phyloP scores from a whole-genome alignment of 2,113 vertebrate species.

The Entomyzon cyanotis region DNA sequence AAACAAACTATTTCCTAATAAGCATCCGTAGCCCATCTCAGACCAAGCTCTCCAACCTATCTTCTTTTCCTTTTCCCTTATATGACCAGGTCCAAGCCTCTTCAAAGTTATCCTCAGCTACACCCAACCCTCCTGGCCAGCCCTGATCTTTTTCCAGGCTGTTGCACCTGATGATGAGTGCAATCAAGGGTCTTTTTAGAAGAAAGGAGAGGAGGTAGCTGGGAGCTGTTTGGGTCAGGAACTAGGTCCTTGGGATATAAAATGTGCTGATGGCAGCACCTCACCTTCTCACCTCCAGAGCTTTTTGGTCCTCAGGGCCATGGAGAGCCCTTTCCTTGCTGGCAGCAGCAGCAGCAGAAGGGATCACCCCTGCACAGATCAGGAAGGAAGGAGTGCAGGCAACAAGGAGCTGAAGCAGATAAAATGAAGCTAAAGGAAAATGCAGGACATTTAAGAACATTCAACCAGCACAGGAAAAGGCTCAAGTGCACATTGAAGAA shows the following conservation, averaged over 20 bases:
- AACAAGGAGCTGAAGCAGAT: not conserved
- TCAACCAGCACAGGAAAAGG: not conserved
- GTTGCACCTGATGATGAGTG: not conserved
- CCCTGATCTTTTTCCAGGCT: not conserved
- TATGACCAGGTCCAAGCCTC: not conserved
- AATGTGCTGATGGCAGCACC: not conserved
- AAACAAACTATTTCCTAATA: not conserved
- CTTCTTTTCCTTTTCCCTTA: not conserved
- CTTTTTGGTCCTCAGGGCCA: not conserved
- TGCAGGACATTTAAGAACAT: not conserved
- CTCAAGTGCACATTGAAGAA: not conserved
- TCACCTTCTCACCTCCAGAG: not conserved
- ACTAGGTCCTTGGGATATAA: not conserved
- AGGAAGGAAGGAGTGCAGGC: not conserved
- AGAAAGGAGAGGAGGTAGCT: not conserved
- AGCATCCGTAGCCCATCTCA: fast-evolving
- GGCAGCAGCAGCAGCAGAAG: not conserved
- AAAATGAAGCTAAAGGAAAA: not conserved
- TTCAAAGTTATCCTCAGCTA: not conserved
- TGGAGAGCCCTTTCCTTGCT: not conserved
- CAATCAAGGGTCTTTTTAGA: not conserved
- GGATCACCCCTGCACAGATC: not conserved
- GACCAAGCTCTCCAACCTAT: not conserved
- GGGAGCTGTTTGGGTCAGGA: not conserved
- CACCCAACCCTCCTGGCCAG: not conserved